Evolutionary conservation across 2,113 vertebrate species (phyloP).

Genomic region (Okapia johnstoni): DNA sequence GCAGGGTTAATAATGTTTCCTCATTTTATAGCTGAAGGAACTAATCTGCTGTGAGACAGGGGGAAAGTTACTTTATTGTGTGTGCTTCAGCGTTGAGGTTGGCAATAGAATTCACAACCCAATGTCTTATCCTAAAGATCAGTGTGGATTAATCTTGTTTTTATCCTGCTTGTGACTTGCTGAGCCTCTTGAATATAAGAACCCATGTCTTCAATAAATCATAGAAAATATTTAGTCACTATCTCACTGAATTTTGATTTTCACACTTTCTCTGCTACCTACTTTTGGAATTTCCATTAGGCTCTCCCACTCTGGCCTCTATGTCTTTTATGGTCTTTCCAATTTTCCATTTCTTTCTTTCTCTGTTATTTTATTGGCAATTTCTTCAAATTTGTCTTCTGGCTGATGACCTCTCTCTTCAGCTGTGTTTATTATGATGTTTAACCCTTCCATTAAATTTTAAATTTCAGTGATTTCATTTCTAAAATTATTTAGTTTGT

Average conservation of each 20-base stretch:
- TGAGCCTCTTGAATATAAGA: not conserved
- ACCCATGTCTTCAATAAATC: not conserved
- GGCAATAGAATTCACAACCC: not conserved
- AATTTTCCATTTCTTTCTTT: not conserved
- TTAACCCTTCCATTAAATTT: not conserved
- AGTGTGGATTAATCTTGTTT: not conserved
- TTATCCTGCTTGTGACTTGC: not conserved
- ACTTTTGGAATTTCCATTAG: not conserved
- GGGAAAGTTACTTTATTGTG: not conserved
- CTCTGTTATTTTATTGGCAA: not conserved
- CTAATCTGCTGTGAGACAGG: not conserved
- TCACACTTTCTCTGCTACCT: not conserved
- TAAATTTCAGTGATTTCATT: not conserved
- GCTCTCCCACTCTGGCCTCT: not conserved
- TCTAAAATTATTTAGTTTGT: not conserved
- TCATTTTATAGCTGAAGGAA: conserved; percentile 12
- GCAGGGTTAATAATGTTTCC: not conserved
- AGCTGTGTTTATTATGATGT: not conserved
- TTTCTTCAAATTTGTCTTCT: not conserved
- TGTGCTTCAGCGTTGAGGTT: not conserved
- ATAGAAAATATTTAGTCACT: not conserved
- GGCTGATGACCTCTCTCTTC: not conserved
- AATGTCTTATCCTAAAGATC: not conserved
- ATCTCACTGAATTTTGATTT: not conserved
- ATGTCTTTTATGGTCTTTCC: not conserved